A percentile compares a stretch with the other conserved stretches of the same genome.
Evolutionary conservation across 2,797 vertebrate genomes (phyloP).

Genomic region (Paguma larvata): DNA sequence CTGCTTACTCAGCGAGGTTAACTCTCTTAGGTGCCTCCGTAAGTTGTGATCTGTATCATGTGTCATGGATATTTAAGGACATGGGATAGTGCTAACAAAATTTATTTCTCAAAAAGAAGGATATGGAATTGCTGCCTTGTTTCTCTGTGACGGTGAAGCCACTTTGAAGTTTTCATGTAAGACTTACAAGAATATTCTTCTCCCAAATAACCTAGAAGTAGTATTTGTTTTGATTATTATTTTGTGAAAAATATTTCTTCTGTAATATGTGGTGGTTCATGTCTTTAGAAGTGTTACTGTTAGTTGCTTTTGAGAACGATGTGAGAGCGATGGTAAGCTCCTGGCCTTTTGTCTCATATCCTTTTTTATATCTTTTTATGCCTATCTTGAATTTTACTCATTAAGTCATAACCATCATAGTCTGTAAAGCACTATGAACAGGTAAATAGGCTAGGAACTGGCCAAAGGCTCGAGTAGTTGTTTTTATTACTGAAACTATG

Average conservation of each 20-base stretch:
- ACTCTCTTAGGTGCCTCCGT: neutral
- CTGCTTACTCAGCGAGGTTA: neutral
- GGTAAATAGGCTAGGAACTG: neutral
- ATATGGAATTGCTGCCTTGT: neutral
- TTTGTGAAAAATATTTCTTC: conserved; percentile 5
- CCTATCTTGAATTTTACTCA: neutral
- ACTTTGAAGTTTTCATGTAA: neutral
- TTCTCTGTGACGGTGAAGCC: neutral
- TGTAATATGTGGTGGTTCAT: neutral
- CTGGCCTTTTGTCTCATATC: neutral
- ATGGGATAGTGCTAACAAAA: neutral
- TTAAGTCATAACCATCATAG: neutral
- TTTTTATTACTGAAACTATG: neutral
- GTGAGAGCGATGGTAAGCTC: neutral
- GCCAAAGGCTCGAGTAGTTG: neutral
- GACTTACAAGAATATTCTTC: neutral
- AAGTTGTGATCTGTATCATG: neutral
- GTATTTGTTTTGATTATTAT: conserved; percentile 45
- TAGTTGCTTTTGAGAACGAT: neutral
- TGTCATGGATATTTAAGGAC: neutral
- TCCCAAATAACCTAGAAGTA: neutral
- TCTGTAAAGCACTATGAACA: neutral
- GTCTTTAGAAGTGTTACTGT: neutral
- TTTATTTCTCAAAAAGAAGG: neutral
- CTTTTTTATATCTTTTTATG: neutral